Evolutionary conservation across 2,113 vertebrate species (phyloP).

Genomic region (Nipponia nippon): DNA sequence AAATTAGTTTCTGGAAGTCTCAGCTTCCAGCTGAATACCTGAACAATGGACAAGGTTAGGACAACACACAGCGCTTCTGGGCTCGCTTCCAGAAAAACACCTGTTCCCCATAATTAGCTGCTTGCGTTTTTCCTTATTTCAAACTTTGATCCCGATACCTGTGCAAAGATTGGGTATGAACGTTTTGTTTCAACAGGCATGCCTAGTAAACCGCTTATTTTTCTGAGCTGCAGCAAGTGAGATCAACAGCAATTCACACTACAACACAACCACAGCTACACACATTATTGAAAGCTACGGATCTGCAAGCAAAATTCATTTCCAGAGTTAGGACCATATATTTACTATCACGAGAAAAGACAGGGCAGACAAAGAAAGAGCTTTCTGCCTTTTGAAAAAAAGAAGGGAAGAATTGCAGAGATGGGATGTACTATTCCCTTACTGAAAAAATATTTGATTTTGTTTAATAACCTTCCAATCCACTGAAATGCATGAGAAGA

Average conservation of each 20-base stretch:
- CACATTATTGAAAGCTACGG: not conserved
- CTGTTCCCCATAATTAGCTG: not conserved
- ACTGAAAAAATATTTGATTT: not conserved
- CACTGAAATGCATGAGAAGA: constrained; percentile 5
- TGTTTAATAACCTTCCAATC: not conserved
- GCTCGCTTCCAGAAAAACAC: constrained; percentile 36
- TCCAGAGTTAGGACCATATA: not conserved
- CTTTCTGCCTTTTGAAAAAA: not conserved
- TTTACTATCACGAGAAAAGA: not conserved
- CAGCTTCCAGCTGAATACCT: constrained; percentile 15
- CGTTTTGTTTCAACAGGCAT: not conserved
- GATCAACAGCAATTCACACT: constrained; percentile 29
- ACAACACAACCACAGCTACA: not conserved
- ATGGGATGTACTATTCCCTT: not conserved
- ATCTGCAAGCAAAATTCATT: constrained; percentile 40
- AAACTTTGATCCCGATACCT: not conserved
- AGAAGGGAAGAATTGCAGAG: not conserved
- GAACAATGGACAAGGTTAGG: constrained; percentile 36
- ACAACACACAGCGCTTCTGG: not conserved
- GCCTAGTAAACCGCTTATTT: not conserved
- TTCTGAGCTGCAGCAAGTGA: not conserved
- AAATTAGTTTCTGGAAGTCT: constrained; percentile 34
- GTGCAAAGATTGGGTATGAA: not conserved
- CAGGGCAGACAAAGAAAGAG: not conserved
- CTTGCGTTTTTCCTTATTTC: not conserved